A percentile compares a stretch with the other conserved stretches of the same genome.
phyloP scores from a whole-genome alignment of 2,888 invertebrate species.

The Laothoe populi region DNA sequence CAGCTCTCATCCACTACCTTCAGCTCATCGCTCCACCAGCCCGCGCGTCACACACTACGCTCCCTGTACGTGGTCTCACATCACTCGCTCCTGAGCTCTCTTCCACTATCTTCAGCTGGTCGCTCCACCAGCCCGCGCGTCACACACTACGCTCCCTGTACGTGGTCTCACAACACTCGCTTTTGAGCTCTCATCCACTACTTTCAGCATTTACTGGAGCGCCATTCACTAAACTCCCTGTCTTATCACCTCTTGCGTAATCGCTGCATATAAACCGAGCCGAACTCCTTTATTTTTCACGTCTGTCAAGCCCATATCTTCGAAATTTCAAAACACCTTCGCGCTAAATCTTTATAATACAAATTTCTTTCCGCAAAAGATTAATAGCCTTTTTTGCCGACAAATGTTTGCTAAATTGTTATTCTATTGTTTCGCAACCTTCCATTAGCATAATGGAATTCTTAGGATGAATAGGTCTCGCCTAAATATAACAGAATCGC shows the following conservation, averaged over 20 bases:
- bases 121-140: too few species aligned
- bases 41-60: conserved; percentile 2
- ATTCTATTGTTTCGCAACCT: conserved; percentile 32
- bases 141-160: too few species aligned
- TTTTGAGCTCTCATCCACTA: background rate
- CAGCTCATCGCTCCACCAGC: background rate
- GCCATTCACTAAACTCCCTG: background rate
- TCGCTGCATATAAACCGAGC: conserved; percentile 15
- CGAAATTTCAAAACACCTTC: conserved; percentile 35
- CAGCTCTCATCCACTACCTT: conserved; percentile 3
- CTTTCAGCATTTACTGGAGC: background rate
- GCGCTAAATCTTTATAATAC: conserved; percentile 28
- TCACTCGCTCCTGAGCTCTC: too few species aligned
- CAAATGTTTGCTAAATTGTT: conserved; percentile 30
- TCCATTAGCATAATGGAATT: conserved; percentile 21
- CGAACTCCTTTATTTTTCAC: background rate
- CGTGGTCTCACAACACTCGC: background rate
- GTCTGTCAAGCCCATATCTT: conserved; percentile 8
- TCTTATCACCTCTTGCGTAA: background rate
- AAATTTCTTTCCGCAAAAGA: conserved; percentile 34
- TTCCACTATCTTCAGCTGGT: too few species aligned
- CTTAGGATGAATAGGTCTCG: conserved; percentile 19
- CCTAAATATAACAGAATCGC: conserved; percentile 11
- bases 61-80: background rate
- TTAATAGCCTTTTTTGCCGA: conserved; percentile 29